Evolutionary conservation across 2,797 vertebrate genomes (phyloP), one percentile per base, ranked within the genome.

Genomic region (Danio jaintianensis): DNA sequence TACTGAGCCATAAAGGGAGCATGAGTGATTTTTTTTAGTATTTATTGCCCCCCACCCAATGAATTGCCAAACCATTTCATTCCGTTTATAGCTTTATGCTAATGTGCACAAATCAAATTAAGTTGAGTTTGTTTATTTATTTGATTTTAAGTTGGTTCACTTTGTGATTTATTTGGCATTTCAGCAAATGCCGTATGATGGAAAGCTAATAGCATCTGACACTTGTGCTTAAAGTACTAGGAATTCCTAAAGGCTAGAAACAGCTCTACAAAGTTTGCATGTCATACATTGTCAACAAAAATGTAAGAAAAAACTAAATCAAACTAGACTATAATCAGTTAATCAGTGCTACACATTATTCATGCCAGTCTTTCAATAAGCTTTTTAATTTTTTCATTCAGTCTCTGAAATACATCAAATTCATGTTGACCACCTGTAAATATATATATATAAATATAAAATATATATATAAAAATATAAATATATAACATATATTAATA

Each of bases 91-190:
- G 64, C 80, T 81, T 75, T 83, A 75, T 83, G 72, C 82, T 82
- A 86, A 83, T 85, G 62, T 48, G 18, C 4, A 61, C 50, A 75
- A 70, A 77, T 80, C 66, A 62, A 76, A 81, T 82, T 78, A 82
- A 68, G 66, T 66, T 83, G 48, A 58, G 78, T 85, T 78, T 74
- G 67, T 82, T 79, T 83, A 86, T 85, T 85, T 82, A 81, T 83
- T 85, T 85, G 72, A 62, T 80, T 85, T 56, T 80, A 70, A 80
- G 78, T 69, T 79, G 70, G 56, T 81, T 82, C 45, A 79, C 70
- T 81, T 55, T 71, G 58, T 62, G 78, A 86, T 83, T 79, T 79
- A 66, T 69, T 68, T 71, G 79, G 45, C 78, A 47, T 50, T 61
- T 40, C 29, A 45, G 69, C 18, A 77, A 73, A 73, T 69, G 45